phyloP scores from a whole-genome alignment of 2,113 vertebrate species.

The Procapra przewalskii region DNA sequence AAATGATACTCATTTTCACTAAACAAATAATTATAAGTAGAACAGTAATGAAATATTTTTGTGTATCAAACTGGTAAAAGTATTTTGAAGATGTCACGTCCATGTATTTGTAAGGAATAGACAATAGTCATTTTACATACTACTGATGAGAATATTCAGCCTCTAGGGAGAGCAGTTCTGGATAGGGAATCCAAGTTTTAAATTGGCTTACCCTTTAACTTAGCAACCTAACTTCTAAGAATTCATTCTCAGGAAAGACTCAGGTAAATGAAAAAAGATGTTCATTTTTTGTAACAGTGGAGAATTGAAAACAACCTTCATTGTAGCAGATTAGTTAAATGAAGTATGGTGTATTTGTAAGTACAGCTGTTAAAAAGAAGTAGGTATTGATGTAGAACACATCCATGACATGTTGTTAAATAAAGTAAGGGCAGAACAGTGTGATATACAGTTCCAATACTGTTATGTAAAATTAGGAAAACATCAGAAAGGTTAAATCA shows the following conservation, averaged over 20 bases:
- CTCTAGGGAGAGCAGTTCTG: neutral
- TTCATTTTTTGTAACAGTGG: neutral
- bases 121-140: neutral
- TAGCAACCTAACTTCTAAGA: neutral
- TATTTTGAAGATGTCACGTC: neutral
- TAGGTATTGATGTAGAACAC: neutral
- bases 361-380: neutral
- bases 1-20: neutral
- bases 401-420: neutral
- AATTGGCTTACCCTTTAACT: neutral
- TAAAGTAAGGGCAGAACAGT: neutral
- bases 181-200: neutral
- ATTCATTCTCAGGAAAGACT: conserved; percentile 18
- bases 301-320: conserved; percentile 1
- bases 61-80: conserved; percentile 9
- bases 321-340: neutral
- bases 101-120: neutral
- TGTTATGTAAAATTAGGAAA: neutral
- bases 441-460: neutral
- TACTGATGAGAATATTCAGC: neutral
- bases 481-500: neutral
- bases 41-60: neutral
- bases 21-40: conserved; percentile 5
- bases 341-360: neutral
- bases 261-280: neutral